phyloP scores from a whole-genome alignment of 2,113 vertebrate species.

The Dunckerocampus dactyliophorus region DNA sequence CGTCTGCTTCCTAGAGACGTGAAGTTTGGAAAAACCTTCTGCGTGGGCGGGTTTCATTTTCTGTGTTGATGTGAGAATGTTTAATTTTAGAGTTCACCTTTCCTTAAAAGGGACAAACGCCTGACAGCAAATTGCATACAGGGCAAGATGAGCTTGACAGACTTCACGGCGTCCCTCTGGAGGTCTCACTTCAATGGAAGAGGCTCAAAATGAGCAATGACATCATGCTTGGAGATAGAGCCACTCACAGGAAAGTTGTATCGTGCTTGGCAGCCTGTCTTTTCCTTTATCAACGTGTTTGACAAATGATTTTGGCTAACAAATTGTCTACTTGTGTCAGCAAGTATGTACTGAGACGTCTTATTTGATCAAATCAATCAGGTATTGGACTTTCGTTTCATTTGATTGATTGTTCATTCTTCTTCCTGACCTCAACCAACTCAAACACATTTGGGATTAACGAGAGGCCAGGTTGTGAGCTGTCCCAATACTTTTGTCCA shows the following conservation, averaged over 20 bases:
- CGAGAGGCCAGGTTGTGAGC: neutral
- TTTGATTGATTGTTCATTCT: too few species aligned
- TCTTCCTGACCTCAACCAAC: neutral
- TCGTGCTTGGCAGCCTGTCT: neutral
- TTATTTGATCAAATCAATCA: neutral
- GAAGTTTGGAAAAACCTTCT: neutral
- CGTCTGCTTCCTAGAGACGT: neutral
- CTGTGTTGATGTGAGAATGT: neutral
- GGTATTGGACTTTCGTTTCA: too few species aligned
- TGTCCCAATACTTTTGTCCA: too few species aligned
- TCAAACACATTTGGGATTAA: neutral
- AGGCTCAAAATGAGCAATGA: slow-evolving; percentile 11
- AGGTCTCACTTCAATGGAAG: slow-evolving; percentile 12
- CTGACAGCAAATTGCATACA: slow-evolving; percentile 24
- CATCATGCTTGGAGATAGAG: slow-evolving; percentile 8
- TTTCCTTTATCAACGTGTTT: neutral
- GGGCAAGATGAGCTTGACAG: slow-evolving; percentile 19
- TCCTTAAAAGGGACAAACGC: slow-evolving; percentile 9
- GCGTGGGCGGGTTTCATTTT: too few species aligned
- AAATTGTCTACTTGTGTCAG: neutral
- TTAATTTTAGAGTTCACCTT: slow-evolving; percentile 1
- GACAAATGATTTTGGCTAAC: neutral
- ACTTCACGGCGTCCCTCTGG: slow-evolving; percentile 21
- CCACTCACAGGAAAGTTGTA: neutral
- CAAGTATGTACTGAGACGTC: neutral